Evolutionary conservation across 2,888 invertebrate genomes (phyloP).

Genomic region (Ochropleura leucogaster): DNA sequence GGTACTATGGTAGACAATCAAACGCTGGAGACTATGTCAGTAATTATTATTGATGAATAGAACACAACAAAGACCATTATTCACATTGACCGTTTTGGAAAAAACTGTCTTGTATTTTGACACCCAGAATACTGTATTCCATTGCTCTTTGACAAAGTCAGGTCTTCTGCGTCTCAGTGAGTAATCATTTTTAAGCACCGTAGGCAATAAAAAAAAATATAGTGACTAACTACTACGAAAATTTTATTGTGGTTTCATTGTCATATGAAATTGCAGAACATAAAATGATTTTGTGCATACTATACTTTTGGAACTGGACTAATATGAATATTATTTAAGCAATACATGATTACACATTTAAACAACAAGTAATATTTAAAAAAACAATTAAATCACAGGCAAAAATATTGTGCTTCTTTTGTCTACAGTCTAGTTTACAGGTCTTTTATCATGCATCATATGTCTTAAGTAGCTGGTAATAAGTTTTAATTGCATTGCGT

Average conservation of each 20-base stretch:
- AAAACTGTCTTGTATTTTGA: too few species aligned
- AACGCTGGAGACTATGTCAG: too few species aligned
- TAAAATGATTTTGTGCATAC: not conserved
- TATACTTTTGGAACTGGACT: not conserved
- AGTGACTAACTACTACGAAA: not conserved
- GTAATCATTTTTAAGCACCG: too few species aligned
- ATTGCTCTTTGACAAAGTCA: too few species aligned
- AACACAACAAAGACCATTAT: too few species aligned
- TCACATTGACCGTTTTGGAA: too few species aligned
- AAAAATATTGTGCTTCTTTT: not conserved
- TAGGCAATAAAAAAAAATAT: too few species aligned
- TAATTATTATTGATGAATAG: too few species aligned
- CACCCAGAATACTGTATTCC: too few species aligned
- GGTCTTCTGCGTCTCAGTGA: too few species aligned
- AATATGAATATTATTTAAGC: not conserved
- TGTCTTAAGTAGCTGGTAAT: slow-evolving; percentile 16
- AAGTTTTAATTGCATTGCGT: slow-evolving; percentile 34
- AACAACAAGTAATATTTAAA: not conserved
- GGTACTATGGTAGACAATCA: too few species aligned
- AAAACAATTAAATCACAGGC: not conserved
- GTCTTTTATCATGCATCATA: slow-evolving; percentile 28
- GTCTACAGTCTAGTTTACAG: not conserved
- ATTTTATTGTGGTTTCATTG: not conserved
- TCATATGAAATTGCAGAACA: not conserved
- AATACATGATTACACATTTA: not conserved